Percentiles rank a stretch among this genome's conserved stretches.
Conservation (phyloP, 2,113 vertebrate genomes). For the Perccottus glenii region DNA sequence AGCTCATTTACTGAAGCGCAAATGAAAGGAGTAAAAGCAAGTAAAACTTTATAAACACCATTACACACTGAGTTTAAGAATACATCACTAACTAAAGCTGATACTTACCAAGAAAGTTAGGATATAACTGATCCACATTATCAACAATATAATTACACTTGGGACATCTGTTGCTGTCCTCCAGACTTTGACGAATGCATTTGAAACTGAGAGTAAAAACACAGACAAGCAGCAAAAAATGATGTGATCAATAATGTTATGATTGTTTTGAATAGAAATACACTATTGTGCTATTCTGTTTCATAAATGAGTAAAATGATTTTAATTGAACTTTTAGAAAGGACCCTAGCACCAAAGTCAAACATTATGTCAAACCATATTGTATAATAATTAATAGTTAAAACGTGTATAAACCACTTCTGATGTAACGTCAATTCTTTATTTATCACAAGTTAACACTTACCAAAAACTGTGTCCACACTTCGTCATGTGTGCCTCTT, state of each 20-base stretch:
- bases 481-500: conserved; percentile 99
- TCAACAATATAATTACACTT: conserved; percentile 99
- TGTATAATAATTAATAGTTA: too few relatives aligned
- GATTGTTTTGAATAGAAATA: too few relatives aligned
- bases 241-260: background rate
- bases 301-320: too few relatives aligned
- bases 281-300: too few relatives aligned
- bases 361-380: too few relatives aligned
- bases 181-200: conserved; percentile 97
- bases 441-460: conserved; percentile 50
- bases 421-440: background rate
- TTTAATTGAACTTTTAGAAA: too few relatives aligned
- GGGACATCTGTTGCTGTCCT: conserved; percentile 97
- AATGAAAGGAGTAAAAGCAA: background rate
- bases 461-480: conserved; percentile 99
- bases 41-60: background rate
- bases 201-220: conserved; percentile 82
- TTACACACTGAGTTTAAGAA: background rate
- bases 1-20: conserved; percentile 91
- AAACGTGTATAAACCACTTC: too few relatives aligned
- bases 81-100: background rate
- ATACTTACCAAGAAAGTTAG: conserved; percentile 96
- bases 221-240: background rate
- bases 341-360: too few relatives aligned
- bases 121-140: conserved; percentile 97